Base-by-base conservation (phyloP, 1,140 invertebrate genomes). In the Acyrthosiphon pisum region DNA sequence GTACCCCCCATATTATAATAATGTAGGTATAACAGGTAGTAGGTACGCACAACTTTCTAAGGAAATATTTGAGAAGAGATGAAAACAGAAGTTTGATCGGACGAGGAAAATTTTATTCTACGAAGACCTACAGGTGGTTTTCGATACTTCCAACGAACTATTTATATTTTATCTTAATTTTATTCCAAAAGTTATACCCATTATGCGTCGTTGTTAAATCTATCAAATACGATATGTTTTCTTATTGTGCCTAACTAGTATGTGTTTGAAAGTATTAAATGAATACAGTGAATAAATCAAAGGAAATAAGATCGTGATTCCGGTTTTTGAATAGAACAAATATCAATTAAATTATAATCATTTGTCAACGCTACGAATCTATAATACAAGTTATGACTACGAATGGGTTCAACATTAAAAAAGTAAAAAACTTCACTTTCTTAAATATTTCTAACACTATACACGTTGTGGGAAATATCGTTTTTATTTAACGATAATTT, bases 271-370 rank as follows among this genome's bases (percentile, higher is more conserved):
- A 76, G 60, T 76, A 76, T 76, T 76, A n/a, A 76, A 76, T 76
- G 60, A 76, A 30, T 76, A 76, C 60, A 18, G n/a, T 18, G 30
- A 86, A 86, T 86, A 86, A 46, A 86, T 86, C 26, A 46, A 86
- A 86, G 8, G 4, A 86, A 86, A 86, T 86, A 46, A 30, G 23
- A 26, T 26, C 6, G 22, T 3, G 23, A 86, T 41, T 86, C 37
- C 83, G 41, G 37, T 41, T 86, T 68, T 86, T 44, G 37, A 86
- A 86, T 41, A 44, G 9, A 86, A 86, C 37, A 86, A 86, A 86
- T 86, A 86, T 86, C 37, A 86, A 86, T 86, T 84, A 26, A 86
- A 86, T 46, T 86, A 46, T 86, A 86, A 46, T 46, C 2, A 86
- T 86, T 86, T 86, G 84, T 86, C 84, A 46, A 46, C 41, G 23